A percentile compares a stretch with the other conserved stretches of the same genome.
These are phyloP conservation scores for Gastracanthus pulcherrimus DNA, from an alignment of 2,888 invertebrate genomes.

Conservation along the genomic window DNA sequence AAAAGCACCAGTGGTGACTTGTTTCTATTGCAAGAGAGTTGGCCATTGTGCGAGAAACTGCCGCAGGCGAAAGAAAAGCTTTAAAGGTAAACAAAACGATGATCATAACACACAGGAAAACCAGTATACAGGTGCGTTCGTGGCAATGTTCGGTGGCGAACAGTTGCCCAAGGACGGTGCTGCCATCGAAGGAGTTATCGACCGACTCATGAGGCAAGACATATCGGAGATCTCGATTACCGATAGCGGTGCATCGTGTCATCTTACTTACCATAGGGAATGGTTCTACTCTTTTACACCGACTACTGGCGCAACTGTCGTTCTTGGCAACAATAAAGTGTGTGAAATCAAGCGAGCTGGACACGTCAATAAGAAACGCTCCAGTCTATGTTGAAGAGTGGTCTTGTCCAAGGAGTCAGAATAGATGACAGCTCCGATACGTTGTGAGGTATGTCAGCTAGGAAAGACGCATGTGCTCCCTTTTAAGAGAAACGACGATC, in stretches of 20 bases:
- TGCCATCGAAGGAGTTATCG: neutral
- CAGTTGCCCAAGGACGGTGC: neutral
- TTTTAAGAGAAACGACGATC: too few species aligned
- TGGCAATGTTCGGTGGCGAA: neutral
- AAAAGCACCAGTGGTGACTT: constrained; percentile 46
- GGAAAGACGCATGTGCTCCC: too few species aligned
- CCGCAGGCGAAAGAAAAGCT: neutral
- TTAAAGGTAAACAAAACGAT: neutral
- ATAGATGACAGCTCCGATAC: too few species aligned
- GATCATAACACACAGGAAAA: neutral
- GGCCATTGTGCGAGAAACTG: constrained; percentile 53
- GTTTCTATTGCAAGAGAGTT: constrained; percentile 54
- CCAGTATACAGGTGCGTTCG: constrained; percentile 13
- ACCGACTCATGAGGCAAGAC: neutral
- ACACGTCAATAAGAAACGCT: too few species aligned
- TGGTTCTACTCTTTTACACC: constrained; percentile 58
- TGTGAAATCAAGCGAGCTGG: constrained; percentile 54
- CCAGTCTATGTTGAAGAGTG: too few species aligned
- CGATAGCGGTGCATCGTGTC: constrained; percentile 61
- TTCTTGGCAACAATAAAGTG: constrained; percentile 57
- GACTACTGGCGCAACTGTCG: constrained; percentile 18
- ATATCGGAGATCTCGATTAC: constrained; percentile 56
- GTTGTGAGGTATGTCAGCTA: neutral
- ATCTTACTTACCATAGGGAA: constrained; percentile 56
- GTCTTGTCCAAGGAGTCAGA: too few species aligned